Evolutionary conservation across 2,113 vertebrate genomes (phyloP), one percentile per base, ranked within the genome.

Genomic region (Eulacestoma nigropectus): DNA sequence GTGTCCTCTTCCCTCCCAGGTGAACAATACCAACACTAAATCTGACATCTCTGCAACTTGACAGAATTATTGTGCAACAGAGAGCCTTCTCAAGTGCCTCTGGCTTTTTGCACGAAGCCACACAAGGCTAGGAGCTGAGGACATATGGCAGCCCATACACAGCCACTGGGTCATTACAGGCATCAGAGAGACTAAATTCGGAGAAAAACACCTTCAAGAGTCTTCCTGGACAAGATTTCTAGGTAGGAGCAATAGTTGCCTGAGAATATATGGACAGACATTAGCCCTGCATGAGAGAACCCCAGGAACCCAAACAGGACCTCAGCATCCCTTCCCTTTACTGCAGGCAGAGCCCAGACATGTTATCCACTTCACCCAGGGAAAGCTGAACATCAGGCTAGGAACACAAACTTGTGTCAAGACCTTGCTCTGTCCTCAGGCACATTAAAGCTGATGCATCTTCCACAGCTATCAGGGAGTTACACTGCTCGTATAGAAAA

Each of bases 231-330:
- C 29, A 84, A 35, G 13, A 59, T 32, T 42, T 59, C 32, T 55
- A 47, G 11, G n/a, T 32, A 29, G 8, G 13, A 53, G 32, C 8
- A 69, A 39, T 18, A 35, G 3, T 12, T 70, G 19, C 18, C 37
- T 74, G 56, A 70, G 41, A 74, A 59, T 32, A 37, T 13, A 18
- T 1, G 9, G 41, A 26, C 32, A 81, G 46, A 33, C 4, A 57
- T 5, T 30, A 82, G 12, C 10, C 30, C 33, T 55, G 57, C 13
- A 13, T 0, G 1, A 42, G 16, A 55, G 21, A 57, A 11, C 11
- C 3, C 41, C 50, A 65, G 16, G n/a, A 47, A 10, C 7, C 6
- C 49, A 47, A 10, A 20, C 0, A 1, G 41, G n/a, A 52, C 19
- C 16, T 64, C 41, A 59, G 56, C 21, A 35, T 53, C 22, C 41